These are phyloP conservation scores for Empidonax alnorum DNA, from an alignment of 2,113 vertebrate genomes.

Conservation along the genomic window DNA sequence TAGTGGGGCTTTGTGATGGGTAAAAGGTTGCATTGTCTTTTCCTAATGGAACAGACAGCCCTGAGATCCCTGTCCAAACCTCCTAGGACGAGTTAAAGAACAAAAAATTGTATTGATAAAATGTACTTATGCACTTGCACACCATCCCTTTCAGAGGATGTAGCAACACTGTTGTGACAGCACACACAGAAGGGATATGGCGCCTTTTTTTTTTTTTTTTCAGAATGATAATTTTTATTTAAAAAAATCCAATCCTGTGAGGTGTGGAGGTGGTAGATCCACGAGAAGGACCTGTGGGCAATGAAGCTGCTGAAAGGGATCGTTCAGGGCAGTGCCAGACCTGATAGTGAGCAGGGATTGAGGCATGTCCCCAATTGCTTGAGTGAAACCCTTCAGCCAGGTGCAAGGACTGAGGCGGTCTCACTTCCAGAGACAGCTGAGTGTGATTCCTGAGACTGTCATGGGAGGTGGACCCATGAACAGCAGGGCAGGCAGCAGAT, in stretches of 20 bases:
- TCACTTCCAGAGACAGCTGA: not conserved
- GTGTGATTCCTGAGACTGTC: not conserved
- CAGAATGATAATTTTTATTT: not conserved
- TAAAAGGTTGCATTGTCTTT: not conserved
- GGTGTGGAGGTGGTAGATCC: not conserved
- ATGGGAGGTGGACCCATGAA: not conserved
- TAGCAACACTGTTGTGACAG: not conserved
- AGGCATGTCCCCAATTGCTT: not conserved
- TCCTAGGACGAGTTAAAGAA: not conserved
- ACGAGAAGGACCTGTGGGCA: not conserved
- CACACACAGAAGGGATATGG: not conserved
- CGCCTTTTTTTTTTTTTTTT: not conserved
- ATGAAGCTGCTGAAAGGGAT: not conserved
- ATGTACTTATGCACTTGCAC: not conserved
- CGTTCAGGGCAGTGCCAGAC: not conserved
- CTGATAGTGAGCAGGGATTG: not conserved
- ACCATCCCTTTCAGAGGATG: not conserved
- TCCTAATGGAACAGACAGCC: not conserved
- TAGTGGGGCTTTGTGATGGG: not conserved
- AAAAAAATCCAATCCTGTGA: accelerated
- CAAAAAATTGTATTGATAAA: not conserved
- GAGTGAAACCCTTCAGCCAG: not conserved
- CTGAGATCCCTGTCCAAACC: not conserved
- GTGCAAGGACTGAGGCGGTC: not conserved
- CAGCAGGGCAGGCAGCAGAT: not conserved